phyloP scores from a whole-genome alignment of 2,113 vertebrate species.

The Canis aureus region DNA sequence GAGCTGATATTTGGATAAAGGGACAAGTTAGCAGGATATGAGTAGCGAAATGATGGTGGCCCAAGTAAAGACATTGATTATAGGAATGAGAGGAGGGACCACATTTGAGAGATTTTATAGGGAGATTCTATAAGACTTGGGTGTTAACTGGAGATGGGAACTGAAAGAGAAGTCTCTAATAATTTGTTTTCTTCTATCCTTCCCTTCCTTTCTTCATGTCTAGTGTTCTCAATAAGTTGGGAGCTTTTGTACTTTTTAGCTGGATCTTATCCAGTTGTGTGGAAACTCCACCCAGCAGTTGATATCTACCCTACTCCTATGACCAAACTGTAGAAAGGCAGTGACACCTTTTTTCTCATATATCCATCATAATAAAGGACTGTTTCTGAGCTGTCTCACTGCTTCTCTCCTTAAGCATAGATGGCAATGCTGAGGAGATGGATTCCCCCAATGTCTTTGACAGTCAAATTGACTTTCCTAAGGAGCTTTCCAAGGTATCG shows the following conservation, averaged over 20 bases:
- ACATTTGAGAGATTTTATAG: background rate
- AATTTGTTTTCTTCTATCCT: background rate
- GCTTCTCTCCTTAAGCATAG: background rate
- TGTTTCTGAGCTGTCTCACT: background rate
- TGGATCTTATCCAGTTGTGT: background rate
- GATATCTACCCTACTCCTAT: background rate
- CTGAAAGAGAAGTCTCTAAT: background rate
- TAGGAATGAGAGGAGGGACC: background rate
- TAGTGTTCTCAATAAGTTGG: background rate
- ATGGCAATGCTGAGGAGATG: background rate
- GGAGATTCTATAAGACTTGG: background rate
- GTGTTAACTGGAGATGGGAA: background rate
- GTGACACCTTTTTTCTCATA: background rate
- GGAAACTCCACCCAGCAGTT: background rate
- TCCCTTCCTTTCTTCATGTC: background rate
- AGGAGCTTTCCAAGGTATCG: background rate
- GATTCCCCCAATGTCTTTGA: background rate
- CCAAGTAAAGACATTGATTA: background rate
- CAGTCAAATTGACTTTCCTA: constrained; percentile 9
- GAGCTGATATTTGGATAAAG: background rate
- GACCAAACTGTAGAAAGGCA: background rate
- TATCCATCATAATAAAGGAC: background rate
- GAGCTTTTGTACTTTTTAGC: background rate
- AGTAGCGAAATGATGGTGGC: background rate
- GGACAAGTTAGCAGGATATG: background rate